These are phyloP conservation scores for Paramacrobiotus metropolitanus DNA, from an alignment of 1,140 invertebrate species.

Conservation along the genomic window DNA sequence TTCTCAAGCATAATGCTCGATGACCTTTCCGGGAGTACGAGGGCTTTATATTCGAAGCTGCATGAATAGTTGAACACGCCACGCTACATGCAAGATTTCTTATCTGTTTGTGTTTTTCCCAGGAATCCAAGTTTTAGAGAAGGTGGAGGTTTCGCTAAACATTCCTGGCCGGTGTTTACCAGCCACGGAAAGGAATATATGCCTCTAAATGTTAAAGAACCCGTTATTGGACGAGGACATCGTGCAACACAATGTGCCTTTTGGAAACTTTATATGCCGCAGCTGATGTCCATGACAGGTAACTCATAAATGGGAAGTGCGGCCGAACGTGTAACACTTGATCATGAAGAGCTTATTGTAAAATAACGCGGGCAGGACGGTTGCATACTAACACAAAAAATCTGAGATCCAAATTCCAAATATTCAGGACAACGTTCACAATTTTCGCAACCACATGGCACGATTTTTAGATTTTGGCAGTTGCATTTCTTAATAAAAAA, in stretches of 20 bases:
- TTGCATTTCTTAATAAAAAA: too few species aligned
- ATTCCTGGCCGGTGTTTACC: constrained; percentile 65
- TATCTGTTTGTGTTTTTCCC: constrained; percentile 16
- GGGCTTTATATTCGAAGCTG: too few species aligned
- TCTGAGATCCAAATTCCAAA: too few species aligned
- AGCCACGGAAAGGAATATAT: constrained; percentile 56
- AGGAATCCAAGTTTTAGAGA: constrained; percentile 52
- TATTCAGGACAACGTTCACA: too few species aligned
- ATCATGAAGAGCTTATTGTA: not conserved
- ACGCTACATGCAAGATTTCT: too few species aligned
- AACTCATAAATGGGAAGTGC: not conserved
- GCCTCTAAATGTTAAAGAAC: constrained; percentile 50
- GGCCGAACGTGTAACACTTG: not conserved
- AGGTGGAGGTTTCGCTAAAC: constrained; percentile 32
- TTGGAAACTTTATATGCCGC: constrained; percentile 81
- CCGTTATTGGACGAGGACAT: constrained; percentile 53
- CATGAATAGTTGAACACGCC: too few species aligned
- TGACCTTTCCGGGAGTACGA: not conserved
- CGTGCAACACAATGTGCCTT: constrained; percentile 76
- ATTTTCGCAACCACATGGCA: too few species aligned
- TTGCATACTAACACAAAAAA: too few species aligned
- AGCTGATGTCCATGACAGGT: constrained; percentile 42
- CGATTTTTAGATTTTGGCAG: too few species aligned
- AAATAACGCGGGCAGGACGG: too few species aligned
- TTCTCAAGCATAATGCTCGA: not conserved